Percentiles rank a stretch among this genome's conserved stretches.
These are phyloP conservation scores for Hemicrepidius hirtus DNA, from an alignment of 2,888 invertebrate genomes.

Conservation along the genomic window DNA sequence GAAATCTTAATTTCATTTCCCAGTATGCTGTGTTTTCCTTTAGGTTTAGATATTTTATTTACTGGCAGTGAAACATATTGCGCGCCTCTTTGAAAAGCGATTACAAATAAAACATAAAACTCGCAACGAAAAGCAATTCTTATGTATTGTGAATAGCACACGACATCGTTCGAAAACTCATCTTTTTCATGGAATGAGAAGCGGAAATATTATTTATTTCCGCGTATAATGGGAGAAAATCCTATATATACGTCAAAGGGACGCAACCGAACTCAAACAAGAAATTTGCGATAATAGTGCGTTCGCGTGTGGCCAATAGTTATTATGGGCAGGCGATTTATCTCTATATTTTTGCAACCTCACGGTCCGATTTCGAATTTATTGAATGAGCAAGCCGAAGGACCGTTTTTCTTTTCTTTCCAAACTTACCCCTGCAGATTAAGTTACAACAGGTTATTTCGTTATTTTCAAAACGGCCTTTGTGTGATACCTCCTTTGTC, in stretches of 20 bases:
- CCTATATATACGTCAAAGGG: slow-evolving; percentile 21
- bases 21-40: not conserved
- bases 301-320: slow-evolving; percentile 45
- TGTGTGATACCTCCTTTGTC: slow-evolving; percentile 32
- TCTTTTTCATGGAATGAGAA: slow-evolving; percentile 10
- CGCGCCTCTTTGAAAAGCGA: not conserved
- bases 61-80: not conserved
- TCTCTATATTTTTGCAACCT: slow-evolving; percentile 47
- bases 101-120: slow-evolving; percentile 5
- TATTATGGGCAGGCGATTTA: slow-evolving; percentile 38
- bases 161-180: slow-evolving; percentile 6
- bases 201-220: slow-evolving; percentile 32
- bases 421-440: slow-evolving; percentile 33
- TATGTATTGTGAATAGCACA: slow-evolving; percentile 1
- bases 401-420: not conserved
- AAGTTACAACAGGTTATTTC: slow-evolving; percentile 45
- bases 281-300: slow-evolving; percentile 42
- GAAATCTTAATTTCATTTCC: slow-evolving; percentile 1
- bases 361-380: slow-evolving; percentile 38
- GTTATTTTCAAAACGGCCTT: slow-evolving; percentile 40
- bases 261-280: slow-evolving; percentile 21
- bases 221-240: slow-evolving; percentile 9
- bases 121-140: slow-evolving; percentile 17
- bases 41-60: slow-evolving; percentile 1
- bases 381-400: slow-evolving; percentile 31